Base-by-base conservation (phyloP, 2,888 invertebrate genomes). In the Podotricha telesiphe region DNA sequence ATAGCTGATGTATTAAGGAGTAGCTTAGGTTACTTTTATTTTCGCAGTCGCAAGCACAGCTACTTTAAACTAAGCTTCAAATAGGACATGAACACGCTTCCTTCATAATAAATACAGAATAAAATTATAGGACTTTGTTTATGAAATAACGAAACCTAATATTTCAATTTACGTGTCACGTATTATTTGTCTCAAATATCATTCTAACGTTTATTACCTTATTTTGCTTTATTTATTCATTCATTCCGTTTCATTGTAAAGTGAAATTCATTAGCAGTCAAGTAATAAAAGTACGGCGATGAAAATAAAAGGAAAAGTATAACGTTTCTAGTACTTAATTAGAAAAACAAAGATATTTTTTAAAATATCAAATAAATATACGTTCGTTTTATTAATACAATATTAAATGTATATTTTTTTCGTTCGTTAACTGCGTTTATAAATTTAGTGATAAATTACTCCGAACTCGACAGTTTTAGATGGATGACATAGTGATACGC, bases 221-320 rank as follows among this genome's bases (percentile, higher is more conserved):
- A 11, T 67, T 56, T 67, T 40, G 40, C 51, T 67, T 67, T 50
- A 37, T 66, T 58, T 59, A 59, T 42, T 59, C 51, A 67, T 66
- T 28, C 50, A 4, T 22, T n/a, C 48, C n/a, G 22, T 59, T 59
- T 28, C 20, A 67, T 51, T 67, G 51, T 65, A 19, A 56, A 37
- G n/a, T 56, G 47, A 22, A 65, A 56, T 65, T 65, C 65, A 65
- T 65, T 65, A 65, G 11, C 47, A 65, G 48, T 51, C 37, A 67
- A 50, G 59, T 22, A 59, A 51, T 66, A 66, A 51, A 66, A 42
- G 42, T 10, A 48, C 28, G 17, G 34, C 20, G 58, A 47, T n/a
- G 50, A 66, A 59, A 66, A 58, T 28, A 56, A 58, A 51, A 47
- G 56, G 47, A 34, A 55, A 56, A 34, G 58, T 45, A 56, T 47